Conservation (phyloP, 1,140 invertebrate species). For the Leguminivora glycinivorella region DNA sequence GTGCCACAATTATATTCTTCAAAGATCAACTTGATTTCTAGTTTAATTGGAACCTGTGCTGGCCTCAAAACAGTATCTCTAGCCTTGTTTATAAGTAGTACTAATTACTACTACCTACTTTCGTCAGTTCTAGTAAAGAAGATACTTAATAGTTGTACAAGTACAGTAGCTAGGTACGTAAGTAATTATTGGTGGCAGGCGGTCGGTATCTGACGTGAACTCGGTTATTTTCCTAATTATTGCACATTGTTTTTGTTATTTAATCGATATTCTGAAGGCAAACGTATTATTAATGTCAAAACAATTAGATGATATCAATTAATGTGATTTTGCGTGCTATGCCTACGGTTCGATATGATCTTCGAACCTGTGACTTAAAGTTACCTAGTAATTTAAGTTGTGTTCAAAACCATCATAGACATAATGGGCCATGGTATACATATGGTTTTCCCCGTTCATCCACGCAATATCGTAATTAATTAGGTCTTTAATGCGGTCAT, state of each 20-base stretch:
- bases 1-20: constrained; percentile 11
- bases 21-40: not conserved
- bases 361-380: too few species aligned
- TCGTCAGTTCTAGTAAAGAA: constrained; percentile 1
- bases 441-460: too few species aligned
- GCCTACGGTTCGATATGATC: not conserved
- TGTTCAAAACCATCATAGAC: too few species aligned
- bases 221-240: constrained; percentile 6
- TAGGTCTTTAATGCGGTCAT: too few species aligned
- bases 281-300: not conserved
- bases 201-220: not conserved
- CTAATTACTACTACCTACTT: constrained; percentile 15
- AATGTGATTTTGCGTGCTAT: not conserved
- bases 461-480: too few species aligned
- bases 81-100: not conserved
- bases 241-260: not conserved
- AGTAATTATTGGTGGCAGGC: not conserved
- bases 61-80: constrained; percentile 14
- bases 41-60: not conserved
- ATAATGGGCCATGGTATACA: too few species aligned
- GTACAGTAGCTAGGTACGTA: not conserved
- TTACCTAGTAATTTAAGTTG: too few species aligned
- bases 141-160: not conserved
- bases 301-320: not conserved
- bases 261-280: not conserved